A percentile compares a stretch with the other conserved stretches of the same genome.
phyloP scores from a whole-genome alignment of 2,888 invertebrate genomes.

The Agrotis ipsilon region DNA sequence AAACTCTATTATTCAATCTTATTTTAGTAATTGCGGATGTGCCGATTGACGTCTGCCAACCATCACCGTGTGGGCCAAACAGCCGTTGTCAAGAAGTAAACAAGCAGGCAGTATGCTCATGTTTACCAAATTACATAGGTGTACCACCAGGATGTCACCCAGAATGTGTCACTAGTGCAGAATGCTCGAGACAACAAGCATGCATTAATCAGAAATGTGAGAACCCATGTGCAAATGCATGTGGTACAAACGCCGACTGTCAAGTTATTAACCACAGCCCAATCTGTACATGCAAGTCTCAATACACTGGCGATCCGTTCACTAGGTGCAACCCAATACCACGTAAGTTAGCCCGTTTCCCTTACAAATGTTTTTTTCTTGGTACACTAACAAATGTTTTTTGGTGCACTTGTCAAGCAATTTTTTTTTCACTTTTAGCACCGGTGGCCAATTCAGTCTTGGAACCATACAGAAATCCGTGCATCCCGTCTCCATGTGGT shows the following conservation, averaged over 20 bases:
- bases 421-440: slow-evolving; percentile 80
- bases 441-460: slow-evolving; percentile 85
- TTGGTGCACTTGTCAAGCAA: slow-evolving; percentile 4
- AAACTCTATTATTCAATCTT: background rate
- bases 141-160: slow-evolving; percentile 94
- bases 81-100: slow-evolving; percentile 94
- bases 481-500: slow-evolving; percentile 93
- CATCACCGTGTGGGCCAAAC: slow-evolving; percentile 94
- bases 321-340: slow-evolving; percentile 90
- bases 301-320: slow-evolving; percentile 93
- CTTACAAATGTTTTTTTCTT: background rate
- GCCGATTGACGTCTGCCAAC: slow-evolving; percentile 92
- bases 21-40: slow-evolving; percentile 71
- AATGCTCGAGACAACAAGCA: slow-evolving; percentile 94
- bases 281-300: slow-evolving; percentile 93
- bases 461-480: slow-evolving; percentile 90
- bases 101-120: slow-evolving; percentile 94
- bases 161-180: slow-evolving; percentile 94
- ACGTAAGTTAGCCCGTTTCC: slow-evolving; percentile 79
- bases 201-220: slow-evolving; percentile 95
- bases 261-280: slow-evolving; percentile 95
- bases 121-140: slow-evolving; percentile 93
- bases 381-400: too few species aligned
- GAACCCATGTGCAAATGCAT: slow-evolving; percentile 94
- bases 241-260: slow-evolving; percentile 93